Base-by-base conservation (phyloP, 2,888 invertebrate genomes). In the Callinectes sapidus region DNA sequence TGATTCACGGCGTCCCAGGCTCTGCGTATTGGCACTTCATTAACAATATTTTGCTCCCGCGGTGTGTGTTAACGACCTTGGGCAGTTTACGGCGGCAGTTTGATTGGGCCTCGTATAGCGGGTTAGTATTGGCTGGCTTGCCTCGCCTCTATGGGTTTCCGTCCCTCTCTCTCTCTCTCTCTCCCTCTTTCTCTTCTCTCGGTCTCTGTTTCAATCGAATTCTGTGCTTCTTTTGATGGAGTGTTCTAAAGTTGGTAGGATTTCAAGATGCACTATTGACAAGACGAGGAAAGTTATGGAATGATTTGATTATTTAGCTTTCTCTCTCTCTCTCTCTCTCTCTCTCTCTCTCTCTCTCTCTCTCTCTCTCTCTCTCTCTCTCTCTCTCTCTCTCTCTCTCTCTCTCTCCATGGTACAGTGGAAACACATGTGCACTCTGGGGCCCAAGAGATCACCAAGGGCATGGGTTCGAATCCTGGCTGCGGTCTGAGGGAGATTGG, bases 21-120 rank as follows among this genome's bases (percentile, higher is more conserved):
- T 16, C 14, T 35, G 81, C 13, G 16, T 35, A 81, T 32, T 35
- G 81, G 81, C 81, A 81, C 81, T 81, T 81, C 81, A 81, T 81
- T 81, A 81, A 81, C 81, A 35, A 81, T 81, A 81, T 81, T 81
- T 81, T 81, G 35, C 35, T n/a, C 35, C 35, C 81, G 35, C 35
- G 81, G 35, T 81, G 81, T 81, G 81, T 81, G 81, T 81, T 13
- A 32, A n/a, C n/a, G 81, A 23, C 71, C n/a, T 2, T 3, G n/a
- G 71, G 8, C 71, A 71, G n/a, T 71, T 71, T 71, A 71, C 71
- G n/a, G 28, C 71, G 71, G n/a, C 28, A 13, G n/a, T 28, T 28
- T n/a, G 71, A 71, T 71, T 71, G 71, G 71, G 28, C 13, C 71
- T 71, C 71, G 71, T n/a, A 28, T 28, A 28, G 28, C 71, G n/a